Base-by-base conservation (phyloP, 2,888 invertebrate species). In the Noctua fimbriata region DNA sequence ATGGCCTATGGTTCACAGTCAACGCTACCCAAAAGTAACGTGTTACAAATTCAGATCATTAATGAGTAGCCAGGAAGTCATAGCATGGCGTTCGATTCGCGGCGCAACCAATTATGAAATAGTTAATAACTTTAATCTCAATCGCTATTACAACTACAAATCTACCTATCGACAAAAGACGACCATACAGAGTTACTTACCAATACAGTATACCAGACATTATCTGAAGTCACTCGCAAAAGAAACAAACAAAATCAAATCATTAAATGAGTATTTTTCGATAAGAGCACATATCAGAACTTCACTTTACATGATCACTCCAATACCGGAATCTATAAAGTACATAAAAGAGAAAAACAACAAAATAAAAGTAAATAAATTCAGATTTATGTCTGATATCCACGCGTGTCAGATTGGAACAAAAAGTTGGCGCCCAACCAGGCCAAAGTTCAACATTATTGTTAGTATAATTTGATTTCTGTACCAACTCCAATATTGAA, bases 401-500 rank as follows among this genome's bases (percentile, higher is more conserved):
- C 41, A 76, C 67, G 69, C 82, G 69, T 87, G 78, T 83, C 79
- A 72, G 79, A 32, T 58, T 72, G 60, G 80, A 88, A 87, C 86
- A 89, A 85, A 89, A 89, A 89, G 70, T 86, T 88, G 71, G 55
- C 52, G 44, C 76, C 28, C 65, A 71, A 72, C 69, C 73, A 86
- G 83, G 82, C 80, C 84, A 83, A 91, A 92, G 87, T 92, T 90
- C 74, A 49, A 24, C 82, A 87, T 89, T 91, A 90, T 89, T 92
- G 90, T 91, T 88, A 82, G 89, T 89, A 89, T 93, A 93, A 93
- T 93, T 93, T 91, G 89, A 93, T 93, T 92, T 84, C 84, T 80
- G 89, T 90, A 89, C 89, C 84, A 92, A 92, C 87, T 91, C 88
- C 90, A 90, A 92, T 93, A 93, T 93, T 92, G 92, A 91, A 90